Percentiles rank a stretch among this genome's conserved stretches.
Evolutionary conservation across 1,140 invertebrate genomes (phyloP).

Genomic region (Bacillus rossius): DNA sequence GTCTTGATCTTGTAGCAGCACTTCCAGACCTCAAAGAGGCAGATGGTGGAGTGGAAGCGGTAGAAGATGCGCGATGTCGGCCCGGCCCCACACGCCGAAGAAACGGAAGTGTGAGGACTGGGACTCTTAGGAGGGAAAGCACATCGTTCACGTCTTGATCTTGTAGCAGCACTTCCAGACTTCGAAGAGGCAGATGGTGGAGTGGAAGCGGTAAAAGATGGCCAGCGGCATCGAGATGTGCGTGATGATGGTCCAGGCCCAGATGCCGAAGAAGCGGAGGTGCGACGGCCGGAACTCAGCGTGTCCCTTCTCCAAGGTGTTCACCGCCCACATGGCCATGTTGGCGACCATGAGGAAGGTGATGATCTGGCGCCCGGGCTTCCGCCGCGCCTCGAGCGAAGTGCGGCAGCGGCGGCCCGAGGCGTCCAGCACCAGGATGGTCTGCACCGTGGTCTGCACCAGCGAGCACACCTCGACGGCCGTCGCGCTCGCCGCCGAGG

Average conservation of each 20-base stretch:
- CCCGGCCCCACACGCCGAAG: slow-evolving; percentile 81
- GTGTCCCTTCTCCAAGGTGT: slow-evolving; percentile 76
- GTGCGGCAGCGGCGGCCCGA: slow-evolving; percentile 61
- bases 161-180: slow-evolving; percentile 68
- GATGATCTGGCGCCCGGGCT: slow-evolving; percentile 76
- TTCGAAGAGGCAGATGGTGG: slow-evolving; percentile 74
- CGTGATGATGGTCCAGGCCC: slow-evolving; percentile 84
- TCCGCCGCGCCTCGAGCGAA: slow-evolving; percentile 53
- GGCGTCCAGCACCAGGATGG: slow-evolving; percentile 76
- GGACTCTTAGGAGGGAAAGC: no score
- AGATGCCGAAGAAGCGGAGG: slow-evolving; percentile 71
- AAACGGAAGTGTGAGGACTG: slow-evolving; percentile 70
- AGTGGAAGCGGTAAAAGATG: slow-evolving; percentile 81
- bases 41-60: slow-evolving; percentile 74
- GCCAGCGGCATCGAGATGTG: slow-evolving; percentile 79
- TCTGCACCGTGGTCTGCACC: slow-evolving; percentile 65
- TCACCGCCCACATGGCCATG: slow-evolving; percentile 83
- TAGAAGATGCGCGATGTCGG: slow-evolving; percentile 87
- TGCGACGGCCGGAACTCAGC: slow-evolving; percentile 74
- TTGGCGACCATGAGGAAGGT: slow-evolving; percentile 81
- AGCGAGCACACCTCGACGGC: slow-evolving; percentile 54
- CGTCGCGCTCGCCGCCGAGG: slow-evolving; percentile 44
- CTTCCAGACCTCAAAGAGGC: slow-evolving; percentile 78
- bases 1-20: slow-evolving; percentile 48
- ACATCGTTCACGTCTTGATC: slow-evolving; percentile 21